These are phyloP conservation scores for Gobio gobio DNA, from an alignment of 2,113 vertebrate species.

Conservation along the genomic window DNA sequence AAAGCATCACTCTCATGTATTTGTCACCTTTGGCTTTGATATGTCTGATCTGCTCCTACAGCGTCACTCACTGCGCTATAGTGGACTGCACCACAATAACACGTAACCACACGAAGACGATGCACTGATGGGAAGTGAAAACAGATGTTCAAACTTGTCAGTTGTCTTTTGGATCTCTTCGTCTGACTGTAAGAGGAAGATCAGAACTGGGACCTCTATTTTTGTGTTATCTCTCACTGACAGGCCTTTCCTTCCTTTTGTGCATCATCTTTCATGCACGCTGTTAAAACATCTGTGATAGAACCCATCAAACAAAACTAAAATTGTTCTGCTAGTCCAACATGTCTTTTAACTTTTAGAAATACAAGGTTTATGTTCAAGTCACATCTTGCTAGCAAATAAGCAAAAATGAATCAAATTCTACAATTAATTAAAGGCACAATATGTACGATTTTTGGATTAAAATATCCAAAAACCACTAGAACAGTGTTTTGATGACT, in stretches of 20 bases:
- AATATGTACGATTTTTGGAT: no score
- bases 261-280: no score
- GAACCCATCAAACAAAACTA: background rate
- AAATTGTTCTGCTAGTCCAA: background rate
- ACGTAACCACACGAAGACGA: background rate
- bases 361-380: background rate
- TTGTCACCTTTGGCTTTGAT: no score
- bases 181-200: background rate
- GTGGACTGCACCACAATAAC: no score
- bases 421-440: no score
- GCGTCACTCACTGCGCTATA: background rate
- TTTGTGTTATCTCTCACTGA: background rate
- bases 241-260: constrained; percentile 4
- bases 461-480: no score
- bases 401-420: background rate
- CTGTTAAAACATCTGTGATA: background rate
- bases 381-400: background rate
- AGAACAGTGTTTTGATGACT: no score
- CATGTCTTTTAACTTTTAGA: background rate
- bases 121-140: background rate
- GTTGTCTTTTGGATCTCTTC: background rate
- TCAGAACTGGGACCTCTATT: background rate
- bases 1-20: background rate
- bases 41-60: background rate
- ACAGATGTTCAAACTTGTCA: background rate